phyloP scores from a whole-genome alignment of 2,888 invertebrate genomes.

The Watsonalla binaria region DNA sequence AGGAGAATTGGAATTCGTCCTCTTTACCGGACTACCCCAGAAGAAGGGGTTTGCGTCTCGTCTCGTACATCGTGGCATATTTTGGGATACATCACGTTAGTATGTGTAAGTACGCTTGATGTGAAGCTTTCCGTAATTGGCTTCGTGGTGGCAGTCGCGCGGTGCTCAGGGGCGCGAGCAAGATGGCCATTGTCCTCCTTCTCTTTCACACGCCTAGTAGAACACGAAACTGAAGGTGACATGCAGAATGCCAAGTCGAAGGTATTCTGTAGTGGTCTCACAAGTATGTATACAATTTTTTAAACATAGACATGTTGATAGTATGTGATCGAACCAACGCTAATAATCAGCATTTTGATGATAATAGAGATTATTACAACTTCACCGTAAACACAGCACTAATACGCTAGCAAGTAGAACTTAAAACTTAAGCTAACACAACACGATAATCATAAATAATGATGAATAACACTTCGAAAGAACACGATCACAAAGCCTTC shows the following conservation, averaged over 20 bases:
- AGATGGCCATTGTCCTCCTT: constrained; percentile 72
- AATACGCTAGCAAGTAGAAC: too few species aligned
- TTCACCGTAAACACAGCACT: too few species aligned
- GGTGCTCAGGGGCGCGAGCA: constrained; percentile 59
- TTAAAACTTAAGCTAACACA: too few species aligned
- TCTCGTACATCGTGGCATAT: not conserved
- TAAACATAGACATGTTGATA: not conserved
- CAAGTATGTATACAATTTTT: not conserved
- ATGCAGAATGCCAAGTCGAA: constrained; percentile 26
- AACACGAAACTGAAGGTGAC: constrained; percentile 59
- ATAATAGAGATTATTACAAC: too few species aligned
- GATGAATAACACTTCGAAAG: too few species aligned
- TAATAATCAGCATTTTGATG: too few species aligned
- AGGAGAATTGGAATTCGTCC: too few species aligned
- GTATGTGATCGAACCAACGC: constrained; percentile 1
- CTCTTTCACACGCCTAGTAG: constrained; percentile 50
- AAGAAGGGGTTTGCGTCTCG: constrained; percentile 17
- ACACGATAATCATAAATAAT: too few species aligned
- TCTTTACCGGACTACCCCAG: too few species aligned
- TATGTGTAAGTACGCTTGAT: constrained; percentile 41
- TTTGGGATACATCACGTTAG: constrained; percentile 3
- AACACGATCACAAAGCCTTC: not conserved
- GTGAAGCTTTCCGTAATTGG: constrained; percentile 40
- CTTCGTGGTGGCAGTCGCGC: constrained; percentile 36
- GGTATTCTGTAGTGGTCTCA: constrained; percentile 6